Base-by-base conservation (phyloP, 2,113 vertebrate species). In the Grammomys surdaster region DNA sequence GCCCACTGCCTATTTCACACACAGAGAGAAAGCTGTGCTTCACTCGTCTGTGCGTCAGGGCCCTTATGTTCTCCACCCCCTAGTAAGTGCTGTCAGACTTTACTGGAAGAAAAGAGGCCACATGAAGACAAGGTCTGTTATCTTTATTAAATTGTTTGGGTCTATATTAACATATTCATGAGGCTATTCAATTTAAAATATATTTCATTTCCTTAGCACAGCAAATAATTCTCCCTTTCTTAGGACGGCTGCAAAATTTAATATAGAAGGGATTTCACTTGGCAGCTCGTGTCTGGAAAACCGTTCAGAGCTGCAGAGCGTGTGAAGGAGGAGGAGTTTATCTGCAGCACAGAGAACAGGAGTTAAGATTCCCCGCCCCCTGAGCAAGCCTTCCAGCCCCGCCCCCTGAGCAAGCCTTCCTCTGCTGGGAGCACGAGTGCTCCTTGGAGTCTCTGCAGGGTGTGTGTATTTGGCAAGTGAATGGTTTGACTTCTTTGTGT, bases 151-250 rank as follows among this genome's bases (percentile, higher is more conserved):
- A 40, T 75, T 36, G 89, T 91, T 95, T 31, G 70, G 96, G 16
- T 19, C 75, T 88, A 43, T 43, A 60, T 85, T 91, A 81, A 65
- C 82, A 90, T 93, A 91, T 95, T 95, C 96, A 96, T 91, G 89
- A 93, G 78, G 48, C 65, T 85, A 89, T 93, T 96, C 51, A 33
- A 87, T 76, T 81, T 69, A 60, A 89, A 97, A 72, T 88, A 40
- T 46, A 89, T 97, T 87, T 96, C 94, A 94, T 96, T 96, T 96
- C 91, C 87, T 96, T 75, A 87, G 70, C 82, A 43, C 1, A 1
- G 76, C 26, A n/a, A 77, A 87, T 69, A 51, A 90, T n/a, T 76
- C 81, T 33, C 84, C 54, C 33, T 54, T 86, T 87, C 93, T 95
- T 63, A 81, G 0, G 48, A 56, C 8, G 48, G 72, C 10, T 58